A percentile compares a stretch with the other conserved stretches of the same genome.
Conservation (phyloP, 2,797 vertebrate species). For the Peromyscus attwateri region DNA sequence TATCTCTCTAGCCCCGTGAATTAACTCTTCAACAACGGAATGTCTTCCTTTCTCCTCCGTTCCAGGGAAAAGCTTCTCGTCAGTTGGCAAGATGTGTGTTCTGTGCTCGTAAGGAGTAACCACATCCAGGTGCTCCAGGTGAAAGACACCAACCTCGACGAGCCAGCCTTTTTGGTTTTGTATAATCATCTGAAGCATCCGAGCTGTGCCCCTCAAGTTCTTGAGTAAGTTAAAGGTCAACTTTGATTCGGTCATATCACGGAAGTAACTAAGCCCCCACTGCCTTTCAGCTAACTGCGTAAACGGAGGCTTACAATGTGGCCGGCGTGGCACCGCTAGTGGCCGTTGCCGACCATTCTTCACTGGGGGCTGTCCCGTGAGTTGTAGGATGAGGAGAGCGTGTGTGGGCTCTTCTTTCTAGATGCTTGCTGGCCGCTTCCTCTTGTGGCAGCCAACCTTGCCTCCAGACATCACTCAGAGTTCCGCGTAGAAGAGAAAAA, state of each 20-base stretch:
- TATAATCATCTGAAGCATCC: constrained; percentile 33
- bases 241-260: accelerated
- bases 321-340: accelerated
- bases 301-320: background rate
- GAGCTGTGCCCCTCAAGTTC: background rate
- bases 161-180: background rate
- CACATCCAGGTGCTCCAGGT: background rate
- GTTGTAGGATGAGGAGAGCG: accelerated
- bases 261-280: background rate
- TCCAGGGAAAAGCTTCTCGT: background rate
- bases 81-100: constrained; percentile 51
- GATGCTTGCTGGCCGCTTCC: too few relatives aligned
- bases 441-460: background rate
- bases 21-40: background rate
- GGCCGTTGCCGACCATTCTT: background rate
- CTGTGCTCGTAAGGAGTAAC: background rate
- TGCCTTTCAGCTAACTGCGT: background rate
- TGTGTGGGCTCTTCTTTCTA: background rate
- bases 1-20: background rate
- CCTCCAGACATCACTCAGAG: background rate
- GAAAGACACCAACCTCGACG: background rate
- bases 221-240: background rate
- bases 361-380: background rate
- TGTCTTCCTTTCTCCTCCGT: background rate
- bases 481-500: background rate